phyloP scores from a whole-genome alignment of 2,888 invertebrate species.

The Entomobrya multifasciata region DNA sequence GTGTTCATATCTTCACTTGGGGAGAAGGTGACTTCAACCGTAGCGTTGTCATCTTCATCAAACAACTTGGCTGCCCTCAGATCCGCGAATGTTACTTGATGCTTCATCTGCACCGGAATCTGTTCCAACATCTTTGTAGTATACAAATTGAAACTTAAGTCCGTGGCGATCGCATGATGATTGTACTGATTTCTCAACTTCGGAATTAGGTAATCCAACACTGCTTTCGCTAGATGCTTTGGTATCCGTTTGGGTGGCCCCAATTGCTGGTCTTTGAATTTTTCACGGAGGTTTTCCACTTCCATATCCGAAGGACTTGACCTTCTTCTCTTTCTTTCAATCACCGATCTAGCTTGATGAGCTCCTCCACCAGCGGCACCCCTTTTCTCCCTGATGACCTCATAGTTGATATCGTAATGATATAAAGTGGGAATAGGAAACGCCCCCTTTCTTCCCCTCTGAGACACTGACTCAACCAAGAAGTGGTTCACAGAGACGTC shows the following conservation, averaged over 20 bases:
- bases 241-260: conserved; percentile 52
- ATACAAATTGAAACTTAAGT: conserved; percentile 50
- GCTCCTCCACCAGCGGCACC: no score
- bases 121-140: conserved; percentile 44
- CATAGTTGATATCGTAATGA: conserved; percentile 61
- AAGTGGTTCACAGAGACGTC: conserved; percentile 58
- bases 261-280: no score
- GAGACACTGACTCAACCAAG: background rate
- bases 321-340: background rate
- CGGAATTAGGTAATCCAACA: conserved; percentile 40
- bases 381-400: background rate
- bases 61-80: background rate
- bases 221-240: conserved; percentile 41
- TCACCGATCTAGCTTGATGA: no score
- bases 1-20: background rate
- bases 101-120: background rate
- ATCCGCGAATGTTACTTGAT: conserved; percentile 6
- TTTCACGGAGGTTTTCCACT: background rate
- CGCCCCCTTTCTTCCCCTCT: no score
- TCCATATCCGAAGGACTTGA: no score
- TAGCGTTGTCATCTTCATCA: conserved; percentile 38
- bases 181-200: background rate
- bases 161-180: conserved; percentile 36
- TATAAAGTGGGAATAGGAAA: conserved; percentile 34
- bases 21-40: conserved; percentile 1